Conservation (phyloP, 1,140 invertebrate species). For the Rhysida immarginata region DNA sequence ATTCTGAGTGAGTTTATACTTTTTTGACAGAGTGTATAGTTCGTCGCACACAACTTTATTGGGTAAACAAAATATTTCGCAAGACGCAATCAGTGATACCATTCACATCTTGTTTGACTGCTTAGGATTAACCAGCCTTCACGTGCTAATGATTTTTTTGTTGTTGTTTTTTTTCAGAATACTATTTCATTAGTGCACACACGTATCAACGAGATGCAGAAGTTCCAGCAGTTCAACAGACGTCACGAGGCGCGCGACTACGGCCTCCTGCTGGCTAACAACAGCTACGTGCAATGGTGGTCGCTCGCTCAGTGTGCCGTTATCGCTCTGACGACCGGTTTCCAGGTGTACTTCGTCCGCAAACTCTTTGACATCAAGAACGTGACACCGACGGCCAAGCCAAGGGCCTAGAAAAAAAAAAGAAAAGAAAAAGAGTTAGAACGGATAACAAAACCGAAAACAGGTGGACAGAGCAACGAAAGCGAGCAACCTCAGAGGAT, state of each 20-base stretch:
- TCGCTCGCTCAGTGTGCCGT: slow-evolving; percentile 71
- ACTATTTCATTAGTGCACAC: slow-evolving; percentile 57
- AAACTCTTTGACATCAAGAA: slow-evolving; percentile 68
- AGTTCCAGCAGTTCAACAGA: slow-evolving; percentile 59
- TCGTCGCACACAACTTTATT: too few species aligned
- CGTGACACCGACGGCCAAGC: slow-evolving; percentile 28
- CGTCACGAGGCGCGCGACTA: slow-evolving; percentile 61
- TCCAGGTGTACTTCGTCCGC: slow-evolving; percentile 75
- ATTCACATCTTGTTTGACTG: too few species aligned
- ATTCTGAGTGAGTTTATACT: too few species aligned
- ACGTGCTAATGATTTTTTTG: background rate
- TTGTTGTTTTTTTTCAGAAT: slow-evolving; percentile 31
- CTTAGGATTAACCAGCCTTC: too few species aligned
- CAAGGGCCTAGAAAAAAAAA: slow-evolving; percentile 24
- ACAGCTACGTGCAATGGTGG: slow-evolving; percentile 70
- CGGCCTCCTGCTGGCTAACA: slow-evolving; percentile 65
- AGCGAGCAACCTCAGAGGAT: too few species aligned
- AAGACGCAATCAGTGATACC: too few species aligned
- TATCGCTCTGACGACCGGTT: slow-evolving; percentile 51
- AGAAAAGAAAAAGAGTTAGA: background rate
- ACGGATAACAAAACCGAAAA: background rate
- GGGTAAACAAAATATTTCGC: too few species aligned
- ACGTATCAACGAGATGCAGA: slow-evolving; percentile 70
- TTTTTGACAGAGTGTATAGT: too few species aligned
- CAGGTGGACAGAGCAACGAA: background rate